phyloP scores from a whole-genome alignment of 2,797 vertebrate species.

The Lutjanus argentimaculatus region DNA sequence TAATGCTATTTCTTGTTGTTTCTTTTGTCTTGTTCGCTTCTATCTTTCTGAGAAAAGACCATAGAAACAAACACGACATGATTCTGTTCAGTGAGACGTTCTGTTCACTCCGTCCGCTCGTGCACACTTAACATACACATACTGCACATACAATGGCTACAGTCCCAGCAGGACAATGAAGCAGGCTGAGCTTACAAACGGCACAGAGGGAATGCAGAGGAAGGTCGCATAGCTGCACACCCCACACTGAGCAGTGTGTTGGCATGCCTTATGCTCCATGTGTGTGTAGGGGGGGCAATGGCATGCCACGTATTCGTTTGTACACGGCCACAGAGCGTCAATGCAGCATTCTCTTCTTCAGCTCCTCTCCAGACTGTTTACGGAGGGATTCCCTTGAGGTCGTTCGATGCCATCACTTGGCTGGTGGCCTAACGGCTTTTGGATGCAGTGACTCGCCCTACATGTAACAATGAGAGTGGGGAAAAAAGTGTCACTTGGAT shows the following conservation, averaged over 20 bases:
- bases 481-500: conserved; percentile 26
- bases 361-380: conserved; percentile 57
- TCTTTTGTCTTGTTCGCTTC: neutral
- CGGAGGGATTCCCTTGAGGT: conserved; percentile 77
- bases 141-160: conserved; percentile 10
- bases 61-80: neutral
- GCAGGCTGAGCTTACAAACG: conserved; percentile 38
- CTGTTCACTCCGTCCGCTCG: neutral
- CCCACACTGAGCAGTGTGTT: conserved; percentile 64
- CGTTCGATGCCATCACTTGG: conserved; percentile 68
- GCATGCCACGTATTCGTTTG: conserved; percentile 72
- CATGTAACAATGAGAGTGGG: conserved; percentile 63
- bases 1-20: neutral
- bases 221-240: conserved; percentile 75
- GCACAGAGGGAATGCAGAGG: conserved; percentile 50
- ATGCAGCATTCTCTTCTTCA: conserved; percentile 66
- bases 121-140: neutral
- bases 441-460: conserved; percentile 68
- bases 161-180: conserved; percentile 48
- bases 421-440: conserved; percentile 58
- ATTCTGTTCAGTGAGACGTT: neutral
- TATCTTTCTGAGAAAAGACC: neutral
- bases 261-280: conserved; percentile 62
- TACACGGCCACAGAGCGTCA: conserved; percentile 49
- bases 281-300: conserved; percentile 69